Conservation (phyloP, 2,113 vertebrate genomes). For the Zosterops japonicus region DNA sequence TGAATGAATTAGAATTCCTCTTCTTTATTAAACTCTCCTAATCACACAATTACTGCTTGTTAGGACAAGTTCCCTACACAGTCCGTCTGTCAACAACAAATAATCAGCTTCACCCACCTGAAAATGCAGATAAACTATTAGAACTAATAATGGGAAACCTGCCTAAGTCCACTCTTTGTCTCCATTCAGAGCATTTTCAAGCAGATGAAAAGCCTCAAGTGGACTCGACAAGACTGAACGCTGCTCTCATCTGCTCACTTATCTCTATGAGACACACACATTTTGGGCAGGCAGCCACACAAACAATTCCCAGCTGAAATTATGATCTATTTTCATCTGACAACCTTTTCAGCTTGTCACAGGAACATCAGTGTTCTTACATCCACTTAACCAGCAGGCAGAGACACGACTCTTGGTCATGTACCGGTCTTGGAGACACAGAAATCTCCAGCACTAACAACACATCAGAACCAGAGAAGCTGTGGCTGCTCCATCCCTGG, state of each 20-base stretch:
- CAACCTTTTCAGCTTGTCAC: background rate
- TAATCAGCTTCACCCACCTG: conserved; percentile 71
- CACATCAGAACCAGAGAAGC: background rate
- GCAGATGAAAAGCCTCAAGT: background rate
- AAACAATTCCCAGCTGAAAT: background rate
- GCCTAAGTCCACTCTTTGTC: conserved; percentile 51
- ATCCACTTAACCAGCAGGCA: background rate
- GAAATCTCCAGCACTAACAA: background rate
- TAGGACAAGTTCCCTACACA: conserved; percentile 55
- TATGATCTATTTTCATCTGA: background rate
- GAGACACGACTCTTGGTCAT: fast-evolving
- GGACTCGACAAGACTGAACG: background rate
- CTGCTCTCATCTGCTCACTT: background rate
- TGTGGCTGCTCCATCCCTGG: background rate
- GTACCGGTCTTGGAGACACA: background rate
- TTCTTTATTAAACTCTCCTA: conserved; percentile 61
- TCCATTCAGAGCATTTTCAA: background rate
- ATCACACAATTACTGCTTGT: conserved; percentile 74
- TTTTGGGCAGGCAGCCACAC: background rate
- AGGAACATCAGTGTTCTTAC: background rate
- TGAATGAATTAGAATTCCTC: conserved; percentile 61
- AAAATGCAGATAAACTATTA: conserved; percentile 33
- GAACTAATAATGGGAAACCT: background rate
- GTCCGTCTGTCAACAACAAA: conserved; percentile 71
- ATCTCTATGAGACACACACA: background rate